phyloP scores from a whole-genome alignment of 2,797 vertebrate species.

The Periophthalmus magnuspinnatus region DNA sequence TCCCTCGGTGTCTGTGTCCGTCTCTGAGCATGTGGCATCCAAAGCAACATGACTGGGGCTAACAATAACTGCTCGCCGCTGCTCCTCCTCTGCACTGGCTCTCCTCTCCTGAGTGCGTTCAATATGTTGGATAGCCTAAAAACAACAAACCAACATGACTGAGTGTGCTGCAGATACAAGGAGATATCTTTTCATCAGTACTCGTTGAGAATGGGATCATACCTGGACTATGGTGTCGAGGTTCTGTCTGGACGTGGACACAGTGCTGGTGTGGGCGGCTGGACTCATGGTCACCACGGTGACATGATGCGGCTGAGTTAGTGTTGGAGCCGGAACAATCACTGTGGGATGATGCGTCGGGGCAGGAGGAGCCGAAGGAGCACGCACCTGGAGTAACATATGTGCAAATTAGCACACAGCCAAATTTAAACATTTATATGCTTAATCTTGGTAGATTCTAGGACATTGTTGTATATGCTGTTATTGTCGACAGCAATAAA shows the following conservation, averaged over 20 bases:
- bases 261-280: constrained; percentile 89
- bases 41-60: constrained; percentile 83
- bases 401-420: neutral
- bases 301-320: constrained; percentile 89
- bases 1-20: constrained; percentile 89
- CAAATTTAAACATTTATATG: neutral
- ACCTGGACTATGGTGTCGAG: constrained; percentile 99
- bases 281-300: constrained; percentile 97
- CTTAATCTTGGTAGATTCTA: neutral
- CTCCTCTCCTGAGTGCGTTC: constrained; percentile 91
- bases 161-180: neutral
- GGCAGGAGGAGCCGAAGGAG: constrained; percentile 81
- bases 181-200: neutral
- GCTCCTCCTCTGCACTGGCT: constrained; percentile 87
- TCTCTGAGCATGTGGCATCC: constrained; percentile 88
- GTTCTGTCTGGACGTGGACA: constrained; percentile 97
- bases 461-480: neutral
- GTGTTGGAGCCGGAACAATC: constrained; percentile 89
- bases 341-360: constrained; percentile 96
- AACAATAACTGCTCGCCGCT: constrained; percentile 91
- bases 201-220: neutral
- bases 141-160: neutral
- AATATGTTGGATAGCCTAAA: constrained; percentile 96
- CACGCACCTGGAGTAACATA: constrained; percentile 76
- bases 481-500: no score